A percentile compares a stretch with the other conserved stretches of the same genome.
phyloP scores from a whole-genome alignment of 1,140 invertebrate genomes.

The Bombus terrestris region DNA sequence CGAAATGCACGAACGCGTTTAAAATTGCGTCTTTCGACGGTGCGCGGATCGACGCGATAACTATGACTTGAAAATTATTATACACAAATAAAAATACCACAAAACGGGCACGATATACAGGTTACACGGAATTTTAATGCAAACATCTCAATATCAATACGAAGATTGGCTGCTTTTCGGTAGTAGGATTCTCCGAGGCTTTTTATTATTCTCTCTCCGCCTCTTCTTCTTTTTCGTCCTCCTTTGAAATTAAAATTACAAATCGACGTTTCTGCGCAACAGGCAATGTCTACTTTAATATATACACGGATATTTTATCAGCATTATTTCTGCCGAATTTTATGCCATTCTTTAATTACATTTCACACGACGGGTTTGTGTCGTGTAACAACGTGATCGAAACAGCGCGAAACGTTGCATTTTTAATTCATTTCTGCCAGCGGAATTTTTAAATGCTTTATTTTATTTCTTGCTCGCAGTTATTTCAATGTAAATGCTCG shows the following conservation, averaged over 20 bases:
- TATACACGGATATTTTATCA: background rate
- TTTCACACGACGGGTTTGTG: background rate
- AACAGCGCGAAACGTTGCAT: background rate
- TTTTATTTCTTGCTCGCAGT: background rate
- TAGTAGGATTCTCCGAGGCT: background rate
- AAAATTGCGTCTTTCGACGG: conserved; percentile 45
- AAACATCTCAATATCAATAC: background rate
- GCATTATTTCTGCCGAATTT: background rate
- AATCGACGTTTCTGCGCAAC: background rate
- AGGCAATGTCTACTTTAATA: background rate
- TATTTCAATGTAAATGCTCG: background rate
- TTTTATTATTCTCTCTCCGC: background rate
- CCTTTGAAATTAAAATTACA: background rate
- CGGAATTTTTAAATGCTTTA: background rate
- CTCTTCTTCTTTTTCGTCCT: background rate
- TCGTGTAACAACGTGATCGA: background rate
- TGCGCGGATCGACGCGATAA: conserved; percentile 4
- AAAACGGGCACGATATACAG: background rate
- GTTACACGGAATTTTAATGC: conserved; percentile 1
- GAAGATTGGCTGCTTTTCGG: background rate
- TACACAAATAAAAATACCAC: conserved; percentile 19
- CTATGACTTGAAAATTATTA: conserved; percentile 24
- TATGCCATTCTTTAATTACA: background rate
- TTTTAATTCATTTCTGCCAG: background rate
- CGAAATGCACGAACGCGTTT: conserved; percentile 37